phyloP scores from a whole-genome alignment of 2,113 vertebrate species.

The Brachirus orientalis region DNA sequence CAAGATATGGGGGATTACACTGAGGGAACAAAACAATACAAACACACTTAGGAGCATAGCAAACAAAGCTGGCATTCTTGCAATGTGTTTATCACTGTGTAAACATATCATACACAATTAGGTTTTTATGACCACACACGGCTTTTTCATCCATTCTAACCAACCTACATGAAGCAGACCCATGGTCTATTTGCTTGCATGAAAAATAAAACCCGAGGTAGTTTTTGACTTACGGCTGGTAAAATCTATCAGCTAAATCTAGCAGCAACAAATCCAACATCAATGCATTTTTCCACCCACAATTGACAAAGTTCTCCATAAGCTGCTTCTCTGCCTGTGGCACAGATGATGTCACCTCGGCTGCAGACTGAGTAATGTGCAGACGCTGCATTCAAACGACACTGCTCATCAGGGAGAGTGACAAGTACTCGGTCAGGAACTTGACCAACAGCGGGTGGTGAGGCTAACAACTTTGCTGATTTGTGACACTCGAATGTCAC shows the following conservation, averaged over 20 bases:
- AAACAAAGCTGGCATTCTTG: conserved; percentile 22
- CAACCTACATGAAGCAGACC: no score
- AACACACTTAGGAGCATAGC: conserved; percentile 37
- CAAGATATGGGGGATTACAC: conserved; percentile 55
- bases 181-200: no score
- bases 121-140: neutral
- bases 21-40: conserved; percentile 34
- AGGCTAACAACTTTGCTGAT: neutral
- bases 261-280: no score
- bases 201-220: no score
- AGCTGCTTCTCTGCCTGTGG: conserved; percentile 1
- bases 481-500: neutral
- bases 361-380: conserved; percentile 12
- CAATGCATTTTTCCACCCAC: neutral
- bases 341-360: conserved; percentile 7
- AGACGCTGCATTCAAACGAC: neutral
- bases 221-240: no score
- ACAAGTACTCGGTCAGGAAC: neutral
- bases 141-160: neutral
- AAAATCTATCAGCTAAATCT: no score
- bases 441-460: neutral
- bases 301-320: conserved; percentile 6
- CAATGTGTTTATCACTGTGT: conserved; percentile 19
- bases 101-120: conserved; percentile 30
- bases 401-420: conserved; percentile 26